These are phyloP conservation scores for Zele albiditarsus DNA, from an alignment of 2,888 invertebrate genomes.

Conservation along the genomic window DNA sequence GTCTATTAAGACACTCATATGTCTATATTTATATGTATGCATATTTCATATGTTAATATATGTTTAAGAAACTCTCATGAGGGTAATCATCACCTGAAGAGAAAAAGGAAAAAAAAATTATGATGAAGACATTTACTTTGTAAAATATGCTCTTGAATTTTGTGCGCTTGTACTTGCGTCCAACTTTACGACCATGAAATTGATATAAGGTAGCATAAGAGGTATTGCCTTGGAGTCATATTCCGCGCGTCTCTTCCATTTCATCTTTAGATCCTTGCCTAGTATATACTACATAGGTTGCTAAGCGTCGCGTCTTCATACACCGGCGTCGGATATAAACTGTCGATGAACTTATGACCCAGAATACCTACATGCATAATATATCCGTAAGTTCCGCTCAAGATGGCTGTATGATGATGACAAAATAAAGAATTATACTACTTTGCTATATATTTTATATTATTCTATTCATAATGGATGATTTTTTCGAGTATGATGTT, in stretches of 20 bases:
- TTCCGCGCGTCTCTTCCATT: slow-evolving; percentile 11
- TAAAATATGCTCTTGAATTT: not conserved
- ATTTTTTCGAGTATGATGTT: not conserved
- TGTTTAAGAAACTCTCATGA: not conserved
- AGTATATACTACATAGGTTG: not conserved
- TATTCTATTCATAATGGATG: not conserved
- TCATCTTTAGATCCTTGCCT: not conserved
- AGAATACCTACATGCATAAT: slow-evolving; percentile 1
- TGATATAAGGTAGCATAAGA: slow-evolving; percentile 12
- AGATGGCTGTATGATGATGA: not conserved
- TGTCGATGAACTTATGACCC: slow-evolving; percentile 11
- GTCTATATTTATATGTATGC: not conserved
- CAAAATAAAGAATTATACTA: not conserved
- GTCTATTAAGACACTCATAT: not conserved
- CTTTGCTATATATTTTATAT: not conserved
- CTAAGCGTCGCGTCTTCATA: not conserved
- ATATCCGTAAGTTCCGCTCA: not conserved
- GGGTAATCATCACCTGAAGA: not conserved
- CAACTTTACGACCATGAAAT: slow-evolving; percentile 12
- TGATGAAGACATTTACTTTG: not conserved
- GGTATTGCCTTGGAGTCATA: slow-evolving; percentile 8
- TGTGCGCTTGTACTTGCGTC: not conserved
- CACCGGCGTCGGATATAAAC: not conserved
- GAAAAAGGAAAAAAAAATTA: not conserved
- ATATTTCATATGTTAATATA: not conserved